Evolutionary conservation across 2,113 vertebrate genomes (phyloP).

Genomic region (Chinchilla lanigera): DNA sequence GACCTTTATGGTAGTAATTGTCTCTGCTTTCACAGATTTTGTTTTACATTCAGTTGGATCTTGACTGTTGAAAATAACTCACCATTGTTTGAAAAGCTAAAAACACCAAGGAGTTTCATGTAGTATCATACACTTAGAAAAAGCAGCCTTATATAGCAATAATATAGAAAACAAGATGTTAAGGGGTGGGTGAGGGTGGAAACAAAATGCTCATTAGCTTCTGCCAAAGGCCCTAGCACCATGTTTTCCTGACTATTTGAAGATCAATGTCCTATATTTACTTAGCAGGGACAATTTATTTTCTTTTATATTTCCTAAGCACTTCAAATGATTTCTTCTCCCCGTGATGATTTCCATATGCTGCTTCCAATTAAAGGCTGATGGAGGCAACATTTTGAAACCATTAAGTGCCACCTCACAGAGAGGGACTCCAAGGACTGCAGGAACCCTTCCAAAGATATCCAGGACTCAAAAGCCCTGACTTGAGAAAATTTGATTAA

Average conservation of each 20-base stretch:
- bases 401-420: background rate
- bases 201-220: background rate
- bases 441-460: background rate
- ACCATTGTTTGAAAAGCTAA: slow-evolving; percentile 30
- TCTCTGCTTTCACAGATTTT: slow-evolving; percentile 12
- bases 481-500: background rate
- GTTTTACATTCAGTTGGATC: slow-evolving; percentile 22
- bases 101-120: slow-evolving; percentile 4
- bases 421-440: background rate
- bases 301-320: slow-evolving; percentile 73
- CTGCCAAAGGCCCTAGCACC: background rate
- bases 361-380: slow-evolving; percentile 52
- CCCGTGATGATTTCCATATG: slow-evolving; percentile 82
- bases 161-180: slow-evolving; percentile 29
- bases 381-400: slow-evolving; percentile 27
- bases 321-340: slow-evolving; percentile 67
- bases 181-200: background rate
- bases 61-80: slow-evolving; percentile 63
- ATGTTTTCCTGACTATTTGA: slow-evolving; percentile 18
- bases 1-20: background rate
- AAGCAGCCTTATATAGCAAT: slow-evolving; percentile 61
- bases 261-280: slow-evolving; percentile 58
- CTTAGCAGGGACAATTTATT: slow-evolving; percentile 65
- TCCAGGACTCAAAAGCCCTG: background rate
- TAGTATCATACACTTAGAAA: slow-evolving; percentile 59